Base-by-base conservation (phyloP, 2,113 vertebrate genomes). In the Pituophis catenifer region DNA sequence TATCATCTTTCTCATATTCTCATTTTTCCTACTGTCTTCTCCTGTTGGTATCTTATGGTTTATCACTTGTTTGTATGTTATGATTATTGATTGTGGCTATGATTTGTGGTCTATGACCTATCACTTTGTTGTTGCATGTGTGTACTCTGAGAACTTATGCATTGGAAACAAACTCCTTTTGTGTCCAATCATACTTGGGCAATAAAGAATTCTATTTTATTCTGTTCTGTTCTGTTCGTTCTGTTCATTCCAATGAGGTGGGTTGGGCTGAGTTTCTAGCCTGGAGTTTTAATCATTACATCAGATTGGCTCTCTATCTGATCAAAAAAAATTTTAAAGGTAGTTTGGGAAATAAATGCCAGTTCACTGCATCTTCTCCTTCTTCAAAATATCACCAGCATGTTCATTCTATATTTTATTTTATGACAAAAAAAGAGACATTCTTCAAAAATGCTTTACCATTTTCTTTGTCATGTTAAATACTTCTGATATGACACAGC, bases 381-480 rank as follows among this genome's bases (percentile, higher is more conserved):
- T 38, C 26, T 89, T 90, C 0, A 89, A 38, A 81, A 57, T 81
- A 38, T 94, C 94, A 93, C 65, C 75, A 89, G 8, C 89, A 89
- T 23, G 88, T 88, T 70, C 52, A 24, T 89, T 8, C 17, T 58
- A 21, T 17, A 44, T 92, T 52, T 48, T 91, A 92, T 52, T 48
- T 89, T 50, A 53, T 87, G 92, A 59, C 13, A 59, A 33, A 1
- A n/a, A 29, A 7, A 8, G 48, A 50, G 52, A 8, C 4, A 11
- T 58, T 12, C 53, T 52, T 26, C 44, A 62, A 10, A 94, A 58
- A 15, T 24, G 13, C 75, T 70, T 91, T 13, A 23, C 87, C n/a
- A 23, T 55, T 33, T 29, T 93, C 50, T 33, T 91, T 89, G 92
- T 91, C 88, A 58, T 95, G 91, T 93, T 91, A 93, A 91, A 93